These are phyloP conservation scores for Antitype chi DNA, from an alignment of 2,888 invertebrate species.

Conservation along the genomic window DNA sequence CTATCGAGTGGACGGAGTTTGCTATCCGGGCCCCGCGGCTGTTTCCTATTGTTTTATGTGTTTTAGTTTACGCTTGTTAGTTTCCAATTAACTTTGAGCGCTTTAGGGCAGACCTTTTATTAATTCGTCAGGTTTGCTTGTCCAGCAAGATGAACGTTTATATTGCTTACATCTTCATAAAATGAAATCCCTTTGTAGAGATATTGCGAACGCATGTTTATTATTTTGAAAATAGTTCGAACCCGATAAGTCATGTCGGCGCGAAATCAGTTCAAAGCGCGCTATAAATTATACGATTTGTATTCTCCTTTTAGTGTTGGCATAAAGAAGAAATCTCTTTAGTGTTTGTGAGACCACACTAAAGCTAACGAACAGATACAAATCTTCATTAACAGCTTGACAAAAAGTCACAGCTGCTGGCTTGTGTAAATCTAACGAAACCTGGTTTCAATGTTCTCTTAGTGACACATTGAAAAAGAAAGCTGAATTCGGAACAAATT, in stretches of 20 bases:
- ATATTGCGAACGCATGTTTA: slow-evolving; percentile 72
- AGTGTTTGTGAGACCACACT: slow-evolving; percentile 80
- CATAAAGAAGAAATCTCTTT: slow-evolving; percentile 79
- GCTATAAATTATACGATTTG: slow-evolving; percentile 79
- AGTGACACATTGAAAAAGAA: slow-evolving; percentile 57
- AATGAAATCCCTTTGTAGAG: slow-evolving; percentile 73
- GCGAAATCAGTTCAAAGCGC: slow-evolving; percentile 82
- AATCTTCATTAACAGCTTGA: slow-evolving; percentile 87
- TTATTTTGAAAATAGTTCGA: slow-evolving; percentile 76
- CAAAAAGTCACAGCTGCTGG: slow-evolving; percentile 83
- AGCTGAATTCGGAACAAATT: slow-evolving; percentile 45
- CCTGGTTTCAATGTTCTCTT: slow-evolving; percentile 63
- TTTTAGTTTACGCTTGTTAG: slow-evolving; percentile 85
- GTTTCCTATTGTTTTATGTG: slow-evolving; percentile 79
- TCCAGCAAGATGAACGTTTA: slow-evolving; percentile 72
- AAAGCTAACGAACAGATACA: slow-evolving; percentile 81
- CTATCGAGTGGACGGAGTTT: slow-evolving; percentile 71
- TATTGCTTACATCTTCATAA: slow-evolving; percentile 76
- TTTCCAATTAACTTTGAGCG: slow-evolving; percentile 80
- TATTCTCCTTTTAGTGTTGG: slow-evolving; percentile 77
- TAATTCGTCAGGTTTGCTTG: slow-evolving; percentile 78
- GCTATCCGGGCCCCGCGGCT: slow-evolving; percentile 67
- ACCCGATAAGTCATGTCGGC: slow-evolving; percentile 64
- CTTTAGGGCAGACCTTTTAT: slow-evolving; percentile 78
- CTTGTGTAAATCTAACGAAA: slow-evolving; percentile 79